These are phyloP conservation scores for Cloeon dipterum DNA, from an alignment of 2,888 invertebrate genomes.

Conservation along the genomic window DNA sequence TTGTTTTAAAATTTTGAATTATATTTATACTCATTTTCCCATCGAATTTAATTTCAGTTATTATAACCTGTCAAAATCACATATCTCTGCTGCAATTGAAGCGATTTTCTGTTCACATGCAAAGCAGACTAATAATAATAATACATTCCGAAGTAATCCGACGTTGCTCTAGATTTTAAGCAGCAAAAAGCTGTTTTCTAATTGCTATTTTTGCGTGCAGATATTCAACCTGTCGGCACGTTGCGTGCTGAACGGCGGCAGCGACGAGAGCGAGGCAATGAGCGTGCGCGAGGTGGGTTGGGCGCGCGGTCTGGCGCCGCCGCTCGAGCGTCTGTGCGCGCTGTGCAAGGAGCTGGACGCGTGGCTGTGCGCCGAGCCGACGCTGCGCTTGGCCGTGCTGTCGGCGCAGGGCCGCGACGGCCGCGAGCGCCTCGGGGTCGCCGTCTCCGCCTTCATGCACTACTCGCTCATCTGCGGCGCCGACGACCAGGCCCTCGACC, in stretches of 20 bases:
- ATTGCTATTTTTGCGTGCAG: too few relatives aligned
- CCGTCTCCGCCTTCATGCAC: constrained; percentile 82
- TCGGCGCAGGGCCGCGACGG: constrained; percentile 52
- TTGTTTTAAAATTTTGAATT: too few relatives aligned
- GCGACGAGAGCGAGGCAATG: constrained; percentile 25
- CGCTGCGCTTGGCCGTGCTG: constrained; percentile 69
- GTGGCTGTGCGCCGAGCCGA: constrained; percentile 62
- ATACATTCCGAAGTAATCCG: too few relatives aligned
- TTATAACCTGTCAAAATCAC: too few relatives aligned
- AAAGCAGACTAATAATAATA: too few relatives aligned
- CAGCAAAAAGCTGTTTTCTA: too few relatives aligned
- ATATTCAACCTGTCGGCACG: constrained; percentile 63
- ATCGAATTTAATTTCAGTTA: too few relatives aligned
- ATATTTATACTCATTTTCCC: too few relatives aligned
- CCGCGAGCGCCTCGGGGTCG: constrained; percentile 62
- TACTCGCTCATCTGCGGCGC: constrained; percentile 79
- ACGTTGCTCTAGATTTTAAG: too few relatives aligned
- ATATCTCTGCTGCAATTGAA: too few relatives aligned
- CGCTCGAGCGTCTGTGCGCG: constrained; percentile 70
- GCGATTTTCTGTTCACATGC: too few relatives aligned
- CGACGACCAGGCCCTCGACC: constrained; percentile 62
- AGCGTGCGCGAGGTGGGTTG: constrained; percentile 58
- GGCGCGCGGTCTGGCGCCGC: constrained; percentile 67
- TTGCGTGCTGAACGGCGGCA: constrained; percentile 29
- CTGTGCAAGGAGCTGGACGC: constrained; percentile 85